Evolutionary conservation across 2,113 vertebrate species (phyloP).

Genomic region (Sphyrna mokarran): DNA sequence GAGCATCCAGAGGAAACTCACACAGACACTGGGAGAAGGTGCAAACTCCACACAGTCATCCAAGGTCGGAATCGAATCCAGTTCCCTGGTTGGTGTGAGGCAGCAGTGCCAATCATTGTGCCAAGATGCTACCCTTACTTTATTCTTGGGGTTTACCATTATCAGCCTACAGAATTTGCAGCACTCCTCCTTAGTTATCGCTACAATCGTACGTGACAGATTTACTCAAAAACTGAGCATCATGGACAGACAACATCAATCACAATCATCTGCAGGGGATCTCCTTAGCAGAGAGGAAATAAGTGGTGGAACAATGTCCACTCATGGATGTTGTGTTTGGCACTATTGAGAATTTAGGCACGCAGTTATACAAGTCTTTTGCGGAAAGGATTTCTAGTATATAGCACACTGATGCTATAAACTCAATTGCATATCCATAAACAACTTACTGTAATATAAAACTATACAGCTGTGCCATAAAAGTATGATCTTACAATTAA

Average conservation of each 20-base stretch:
- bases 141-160: background rate
- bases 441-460: conserved; percentile 16
- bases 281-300: background rate
- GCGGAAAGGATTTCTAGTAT: background rate
- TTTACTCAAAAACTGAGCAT: background rate
- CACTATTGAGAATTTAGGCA: background rate
- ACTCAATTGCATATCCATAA: background rate
- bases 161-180: background rate
- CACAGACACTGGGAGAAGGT: no score
- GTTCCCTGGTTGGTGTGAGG: no score
- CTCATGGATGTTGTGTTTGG: background rate
- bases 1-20: no score
- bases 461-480: conserved; percentile 14
- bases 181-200: background rate
- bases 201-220: background rate
- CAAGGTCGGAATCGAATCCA: no score
- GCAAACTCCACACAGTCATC: no score
- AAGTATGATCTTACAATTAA: background rate
- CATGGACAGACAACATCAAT: background rate
- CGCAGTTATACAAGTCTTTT: conserved; percentile 4
- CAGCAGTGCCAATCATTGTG: no score
- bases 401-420: conserved; percentile 16
- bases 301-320: background rate
- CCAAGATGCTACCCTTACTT: no score
- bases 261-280: background rate